Evolutionary conservation across 2,113 vertebrate genomes (phyloP).

Genomic region (Xenotilapia flavipinnis): DNA sequence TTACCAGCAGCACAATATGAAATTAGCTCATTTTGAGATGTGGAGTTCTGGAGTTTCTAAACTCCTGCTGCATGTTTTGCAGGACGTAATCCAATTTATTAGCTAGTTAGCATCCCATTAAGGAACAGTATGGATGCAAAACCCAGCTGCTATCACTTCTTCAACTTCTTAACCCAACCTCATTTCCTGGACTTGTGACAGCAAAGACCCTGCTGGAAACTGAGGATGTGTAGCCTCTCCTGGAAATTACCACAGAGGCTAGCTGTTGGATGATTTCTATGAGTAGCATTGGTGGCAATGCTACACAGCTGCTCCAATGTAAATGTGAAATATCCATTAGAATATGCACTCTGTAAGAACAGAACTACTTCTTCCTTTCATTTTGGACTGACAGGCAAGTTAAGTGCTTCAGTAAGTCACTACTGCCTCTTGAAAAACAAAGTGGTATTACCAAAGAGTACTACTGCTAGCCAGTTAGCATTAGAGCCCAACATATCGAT

Average conservation of each 20-base stretch:
- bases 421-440: neutral
- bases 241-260: neutral
- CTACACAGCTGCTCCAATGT: neutral
- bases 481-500: neutral
- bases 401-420: neutral
- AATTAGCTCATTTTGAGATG: neutral
- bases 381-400: neutral
- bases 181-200: neutral
- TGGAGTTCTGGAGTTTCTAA: neutral
- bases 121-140: neutral
- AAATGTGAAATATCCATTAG: neutral
- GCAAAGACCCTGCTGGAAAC: neutral
- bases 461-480: neutral
- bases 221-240: neutral
- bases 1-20: neutral
- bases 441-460: neutral
- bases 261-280: neutral
- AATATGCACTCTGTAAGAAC: neutral
- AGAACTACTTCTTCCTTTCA: neutral
- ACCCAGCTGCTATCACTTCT: neutral
- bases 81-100: neutral
- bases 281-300: neutral
- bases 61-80: neutral
- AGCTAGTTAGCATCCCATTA: neutral
- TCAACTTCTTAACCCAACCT: neutral